These are phyloP conservation scores for Cossypha heuglini DNA, from an alignment of 2,797 vertebrate species.

Conservation along the genomic window DNA sequence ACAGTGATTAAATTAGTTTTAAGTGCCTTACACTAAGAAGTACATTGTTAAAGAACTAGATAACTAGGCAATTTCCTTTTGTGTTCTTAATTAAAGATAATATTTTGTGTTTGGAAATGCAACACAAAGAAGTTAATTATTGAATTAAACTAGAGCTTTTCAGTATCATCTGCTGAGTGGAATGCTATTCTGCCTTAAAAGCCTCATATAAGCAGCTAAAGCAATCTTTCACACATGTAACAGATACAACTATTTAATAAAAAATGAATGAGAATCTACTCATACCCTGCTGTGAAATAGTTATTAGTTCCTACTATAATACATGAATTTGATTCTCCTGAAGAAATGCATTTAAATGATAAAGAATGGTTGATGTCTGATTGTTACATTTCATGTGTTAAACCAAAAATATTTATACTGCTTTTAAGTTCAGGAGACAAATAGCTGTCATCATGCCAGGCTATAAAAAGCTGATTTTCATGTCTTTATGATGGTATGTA, in stretches of 20 bases:
- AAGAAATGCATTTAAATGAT: conserved; percentile 8
- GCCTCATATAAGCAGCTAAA: neutral
- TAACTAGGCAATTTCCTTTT: neutral
- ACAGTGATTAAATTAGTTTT: conserved; percentile 1
- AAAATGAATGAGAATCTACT: conserved; percentile 49
- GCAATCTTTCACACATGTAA: conserved; percentile 33
- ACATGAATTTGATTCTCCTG: conserved; percentile 3
- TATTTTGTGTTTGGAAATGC: conserved; percentile 10
- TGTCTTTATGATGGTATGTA: neutral
- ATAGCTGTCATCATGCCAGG: neutral
- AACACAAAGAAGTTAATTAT: neutral
- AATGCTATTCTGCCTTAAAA: conserved; percentile 6
- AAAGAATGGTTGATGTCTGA: neutral
- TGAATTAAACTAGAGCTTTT: conserved; percentile 7
- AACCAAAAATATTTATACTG: neutral
- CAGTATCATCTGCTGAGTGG: neutral
- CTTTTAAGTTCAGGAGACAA: neutral
- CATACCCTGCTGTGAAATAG: conserved; percentile 3
- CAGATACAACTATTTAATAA: conserved; percentile 49
- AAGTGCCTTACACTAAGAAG: neutral
- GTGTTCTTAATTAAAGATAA: conserved; percentile 23
- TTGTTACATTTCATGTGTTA: neutral
- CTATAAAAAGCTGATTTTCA: neutral
- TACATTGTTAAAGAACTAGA: neutral
- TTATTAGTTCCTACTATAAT: conserved; percentile 6